Conservation (phyloP, 2,797 vertebrate genomes). For the Galaxias olidus region DNA sequence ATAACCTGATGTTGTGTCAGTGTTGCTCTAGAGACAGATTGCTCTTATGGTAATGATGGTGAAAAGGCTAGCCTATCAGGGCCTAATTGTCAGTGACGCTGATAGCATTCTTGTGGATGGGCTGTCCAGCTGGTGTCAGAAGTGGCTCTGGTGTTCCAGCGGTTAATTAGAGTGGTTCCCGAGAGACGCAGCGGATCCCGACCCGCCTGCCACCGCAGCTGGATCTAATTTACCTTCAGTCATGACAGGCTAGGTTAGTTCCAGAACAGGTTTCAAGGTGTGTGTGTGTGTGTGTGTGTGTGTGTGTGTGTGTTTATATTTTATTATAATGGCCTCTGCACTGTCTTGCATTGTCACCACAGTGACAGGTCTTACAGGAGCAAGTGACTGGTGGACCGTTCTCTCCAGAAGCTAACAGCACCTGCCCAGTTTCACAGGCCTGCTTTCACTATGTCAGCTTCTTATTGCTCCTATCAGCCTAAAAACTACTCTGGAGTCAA, state of each 20-base stretch:
- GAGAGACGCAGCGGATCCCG: slow-evolving; percentile 8
- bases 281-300: not conserved
- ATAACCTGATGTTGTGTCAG: slow-evolving; percentile 59
- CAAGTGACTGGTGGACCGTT: not conserved
- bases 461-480: no score
- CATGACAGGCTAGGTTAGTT: slow-evolving; percentile 3
- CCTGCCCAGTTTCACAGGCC: no score
- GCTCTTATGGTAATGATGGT: slow-evolving; percentile 56
- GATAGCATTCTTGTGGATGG: slow-evolving; percentile 51
- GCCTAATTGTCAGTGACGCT: slow-evolving; percentile 53
- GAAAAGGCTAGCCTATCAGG: slow-evolving; percentile 59
- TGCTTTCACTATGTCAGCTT: no score
- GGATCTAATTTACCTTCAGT: slow-evolving; percentile 6
- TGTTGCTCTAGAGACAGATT: slow-evolving; percentile 43
- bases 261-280: not conserved
- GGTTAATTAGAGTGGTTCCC: slow-evolving; percentile 24
- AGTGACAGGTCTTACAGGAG: not conserved
- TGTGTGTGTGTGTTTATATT: not conserved
- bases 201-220: slow-evolving; percentile 12
- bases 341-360: not conserved
- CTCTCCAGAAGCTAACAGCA: no score
- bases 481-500: no score
- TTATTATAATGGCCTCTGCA: not conserved
- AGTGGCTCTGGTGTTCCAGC: slow-evolving; percentile 9
- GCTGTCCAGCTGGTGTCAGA: slow-evolving; percentile 33